Percentiles rank a stretch among this genome's conserved stretches.
Conservation (phyloP, 2,113 vertebrate genomes). For the Lagopus leucura region DNA sequence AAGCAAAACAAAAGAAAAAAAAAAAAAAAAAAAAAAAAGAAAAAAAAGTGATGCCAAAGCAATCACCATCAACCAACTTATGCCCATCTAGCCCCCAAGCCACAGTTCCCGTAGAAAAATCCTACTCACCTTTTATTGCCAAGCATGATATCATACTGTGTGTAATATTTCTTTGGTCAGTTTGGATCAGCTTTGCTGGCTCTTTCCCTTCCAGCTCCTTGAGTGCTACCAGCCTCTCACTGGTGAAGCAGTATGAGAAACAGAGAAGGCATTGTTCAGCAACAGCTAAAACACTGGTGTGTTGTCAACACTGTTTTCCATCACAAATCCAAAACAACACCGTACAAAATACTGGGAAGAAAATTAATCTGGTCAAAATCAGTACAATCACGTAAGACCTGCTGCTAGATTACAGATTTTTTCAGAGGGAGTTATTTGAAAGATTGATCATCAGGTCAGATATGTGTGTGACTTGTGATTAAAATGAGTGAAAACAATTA, state of each 20-base stretch:
- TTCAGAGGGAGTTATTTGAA: background rate
- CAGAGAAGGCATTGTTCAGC: background rate
- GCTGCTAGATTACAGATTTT: fast-evolving
- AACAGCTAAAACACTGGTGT: background rate
- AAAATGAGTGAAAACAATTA: background rate
- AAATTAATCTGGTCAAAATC: background rate
- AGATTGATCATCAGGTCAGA: background rate
- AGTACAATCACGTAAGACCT: background rate
- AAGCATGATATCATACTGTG: background rate
- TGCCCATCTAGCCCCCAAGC: background rate
- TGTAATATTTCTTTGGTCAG: background rate
- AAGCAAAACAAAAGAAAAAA: background rate
- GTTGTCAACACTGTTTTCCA: background rate
- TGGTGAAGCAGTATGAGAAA: background rate
- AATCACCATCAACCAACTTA: fast-evolving
- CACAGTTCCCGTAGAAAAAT: background rate
- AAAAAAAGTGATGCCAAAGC: background rate
- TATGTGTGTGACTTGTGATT: fast-evolving
- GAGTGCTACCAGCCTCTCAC: background rate
- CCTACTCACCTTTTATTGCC: background rate
- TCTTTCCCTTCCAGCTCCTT: background rate
- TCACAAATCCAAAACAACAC: background rate
- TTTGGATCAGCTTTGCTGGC: background rate
- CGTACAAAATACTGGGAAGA: background rate
- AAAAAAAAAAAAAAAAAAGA: background rate